Conservation (phyloP, 2,113 vertebrate species). For the Vanacampus margaritifer region DNA sequence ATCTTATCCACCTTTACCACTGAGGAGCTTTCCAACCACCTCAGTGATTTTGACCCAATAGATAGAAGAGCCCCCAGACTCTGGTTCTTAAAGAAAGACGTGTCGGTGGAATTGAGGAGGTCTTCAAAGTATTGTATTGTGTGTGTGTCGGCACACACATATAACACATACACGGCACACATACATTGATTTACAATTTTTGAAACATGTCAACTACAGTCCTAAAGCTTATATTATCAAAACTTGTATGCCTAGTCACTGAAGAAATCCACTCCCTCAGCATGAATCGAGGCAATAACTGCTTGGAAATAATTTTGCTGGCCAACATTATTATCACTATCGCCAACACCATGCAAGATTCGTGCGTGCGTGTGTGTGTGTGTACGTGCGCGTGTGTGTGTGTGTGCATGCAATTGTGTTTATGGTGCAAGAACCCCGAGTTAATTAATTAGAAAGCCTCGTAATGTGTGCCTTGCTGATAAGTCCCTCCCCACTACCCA, state of each 20-base stretch:
- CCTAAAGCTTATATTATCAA: constrained; percentile 23
- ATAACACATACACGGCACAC: too few species aligned
- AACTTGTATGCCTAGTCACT: constrained; percentile 30
- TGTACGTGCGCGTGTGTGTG: constrained; percentile 9
- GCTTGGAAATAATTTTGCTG: constrained; percentile 57
- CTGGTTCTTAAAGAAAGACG: too few species aligned
- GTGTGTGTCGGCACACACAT: too few species aligned
- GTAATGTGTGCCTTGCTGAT: constrained; percentile 69
- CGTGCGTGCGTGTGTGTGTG: constrained; percentile 12
- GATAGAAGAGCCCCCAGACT: too few species aligned
- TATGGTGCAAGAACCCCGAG: constrained; percentile 52
- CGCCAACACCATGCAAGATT: constrained; percentile 56
- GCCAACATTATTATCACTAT: constrained; percentile 67
- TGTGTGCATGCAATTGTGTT: constrained; percentile 46
- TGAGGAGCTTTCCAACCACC: too few species aligned
- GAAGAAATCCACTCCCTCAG: constrained; percentile 43
- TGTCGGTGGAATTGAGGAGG: too few species aligned
- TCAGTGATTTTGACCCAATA: too few species aligned
- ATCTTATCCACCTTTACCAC: too few species aligned
- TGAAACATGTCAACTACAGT: constrained; percentile 13
- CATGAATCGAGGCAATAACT: constrained; percentile 57
- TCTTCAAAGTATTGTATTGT: too few species aligned
- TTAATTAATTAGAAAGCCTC: constrained; percentile 78
- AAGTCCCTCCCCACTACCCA: constrained; percentile 78
- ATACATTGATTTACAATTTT: too few species aligned